A percentile compares a stretch with the other conserved stretches of the same genome.
phyloP scores from a whole-genome alignment of 1,140 invertebrate genomes.

The Diploscapter pachys region DNA sequence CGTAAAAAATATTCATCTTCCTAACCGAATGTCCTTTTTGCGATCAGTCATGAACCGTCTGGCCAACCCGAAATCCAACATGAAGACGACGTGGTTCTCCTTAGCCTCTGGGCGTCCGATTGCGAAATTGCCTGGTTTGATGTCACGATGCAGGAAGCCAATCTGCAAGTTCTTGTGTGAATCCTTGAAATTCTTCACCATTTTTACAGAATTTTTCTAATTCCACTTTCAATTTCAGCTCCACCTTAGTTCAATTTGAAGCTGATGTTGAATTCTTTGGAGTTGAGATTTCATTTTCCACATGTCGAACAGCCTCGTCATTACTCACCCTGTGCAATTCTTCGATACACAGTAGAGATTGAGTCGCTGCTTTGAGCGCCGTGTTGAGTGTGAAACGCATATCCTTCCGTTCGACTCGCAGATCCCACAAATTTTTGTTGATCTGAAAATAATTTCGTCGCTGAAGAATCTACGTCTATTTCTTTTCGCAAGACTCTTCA shows the following conservation, averaged over 20 bases:
- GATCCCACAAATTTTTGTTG: conserved; percentile 36
- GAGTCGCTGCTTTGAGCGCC: conserved; percentile 31
- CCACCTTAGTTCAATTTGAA: no score
- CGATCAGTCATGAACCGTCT: conserved; percentile 21
- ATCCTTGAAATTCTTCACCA: no score
- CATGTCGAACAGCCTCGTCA: no score
- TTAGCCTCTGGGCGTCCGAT: conserved; percentile 25
- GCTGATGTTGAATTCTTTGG: no score
- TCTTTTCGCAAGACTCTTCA: not conserved
- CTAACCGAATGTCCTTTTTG: conserved; percentile 6
- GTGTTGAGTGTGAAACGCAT: conserved; percentile 30
- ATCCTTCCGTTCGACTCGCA: conserved; percentile 29
- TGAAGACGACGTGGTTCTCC: conserved; percentile 28
- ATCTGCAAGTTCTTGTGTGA: not conserved
- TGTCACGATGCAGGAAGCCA: conserved; percentile 37
- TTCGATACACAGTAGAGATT: conserved; percentile 32
- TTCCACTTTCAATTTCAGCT: no score
- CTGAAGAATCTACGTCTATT: not conserved
- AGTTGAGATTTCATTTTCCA: no score
- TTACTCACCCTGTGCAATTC: conserved; percentile 30
- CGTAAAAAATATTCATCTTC: not conserved
- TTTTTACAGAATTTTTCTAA: no score
- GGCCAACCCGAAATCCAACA: conserved; percentile 37
- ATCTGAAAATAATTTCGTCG: not conserved
- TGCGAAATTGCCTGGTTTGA: conserved; percentile 39